These are phyloP conservation scores for Metaphire vulgaris DNA, from an alignment of 1,140 invertebrate genomes.

Conservation along the genomic window DNA sequence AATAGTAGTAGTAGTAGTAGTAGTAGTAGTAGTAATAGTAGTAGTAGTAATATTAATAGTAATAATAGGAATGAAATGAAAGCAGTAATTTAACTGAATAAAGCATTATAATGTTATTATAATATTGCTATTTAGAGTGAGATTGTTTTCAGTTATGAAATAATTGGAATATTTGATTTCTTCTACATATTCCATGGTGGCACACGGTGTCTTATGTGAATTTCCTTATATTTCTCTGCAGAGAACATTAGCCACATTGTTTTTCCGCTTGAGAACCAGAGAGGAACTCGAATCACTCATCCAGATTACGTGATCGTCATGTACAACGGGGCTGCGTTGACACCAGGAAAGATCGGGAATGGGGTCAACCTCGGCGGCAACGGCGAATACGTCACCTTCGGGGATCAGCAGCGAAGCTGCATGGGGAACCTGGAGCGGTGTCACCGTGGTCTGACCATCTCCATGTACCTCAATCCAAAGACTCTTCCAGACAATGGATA, in stretches of 20 bases:
- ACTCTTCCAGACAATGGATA: slow-evolving; percentile 32
- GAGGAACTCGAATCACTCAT: slow-evolving; percentile 10
- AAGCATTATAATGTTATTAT: too few relatives aligned
- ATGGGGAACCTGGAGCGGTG: slow-evolving; percentile 46
- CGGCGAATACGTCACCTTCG: slow-evolving; percentile 45
- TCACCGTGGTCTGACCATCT: slow-evolving; percentile 43
- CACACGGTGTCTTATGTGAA: too few relatives aligned
- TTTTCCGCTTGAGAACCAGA: slow-evolving; percentile 25
- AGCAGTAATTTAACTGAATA: too few relatives aligned
- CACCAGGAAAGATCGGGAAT: slow-evolving; percentile 25
- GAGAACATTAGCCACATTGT: slow-evolving; percentile 20
- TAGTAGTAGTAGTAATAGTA: too few relatives aligned
- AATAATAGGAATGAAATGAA: too few relatives aligned
- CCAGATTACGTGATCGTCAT: slow-evolving; percentile 26
- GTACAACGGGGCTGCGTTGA: slow-evolving; percentile 21
- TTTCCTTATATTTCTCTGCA: too few relatives aligned
- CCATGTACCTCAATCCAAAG: slow-evolving; percentile 38
- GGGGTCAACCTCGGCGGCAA: slow-evolving; percentile 32
- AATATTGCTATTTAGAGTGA: too few relatives aligned
- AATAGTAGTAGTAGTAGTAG: too few relatives aligned
- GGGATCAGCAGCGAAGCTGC: slow-evolving; percentile 39
- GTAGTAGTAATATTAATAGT: too few relatives aligned
- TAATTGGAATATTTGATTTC: too few relatives aligned
- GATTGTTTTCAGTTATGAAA: too few relatives aligned
- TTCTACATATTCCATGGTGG: too few relatives aligned